phyloP scores from a whole-genome alignment of 2,113 vertebrate species.

The Genyomyrus donnyi region DNA sequence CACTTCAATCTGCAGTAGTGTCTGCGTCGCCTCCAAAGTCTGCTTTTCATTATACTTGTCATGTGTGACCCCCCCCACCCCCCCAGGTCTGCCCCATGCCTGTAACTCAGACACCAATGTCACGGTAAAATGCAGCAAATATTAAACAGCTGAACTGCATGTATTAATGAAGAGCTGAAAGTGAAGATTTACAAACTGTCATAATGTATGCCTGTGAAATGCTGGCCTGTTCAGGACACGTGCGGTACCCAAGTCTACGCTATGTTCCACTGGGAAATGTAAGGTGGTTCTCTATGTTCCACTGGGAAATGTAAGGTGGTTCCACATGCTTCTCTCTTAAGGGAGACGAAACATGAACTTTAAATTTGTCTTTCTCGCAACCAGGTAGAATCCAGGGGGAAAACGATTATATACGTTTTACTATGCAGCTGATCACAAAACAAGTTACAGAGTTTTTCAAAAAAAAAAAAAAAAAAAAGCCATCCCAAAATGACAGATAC shows the following conservation, averaged over 20 bases:
- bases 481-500: background rate
- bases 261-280: constrained; percentile 48
- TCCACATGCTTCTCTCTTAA: constrained; percentile 35
- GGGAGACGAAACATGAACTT: background rate
- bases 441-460: background rate
- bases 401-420: background rate
- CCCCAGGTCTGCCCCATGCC: background rate
- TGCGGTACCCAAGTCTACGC: constrained; percentile 36
- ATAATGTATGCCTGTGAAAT: constrained; percentile 72
- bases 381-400: background rate
- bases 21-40: constrained; percentile 6
- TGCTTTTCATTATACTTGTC: constrained; percentile 23
- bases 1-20: constrained; percentile 35
- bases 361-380: background rate
- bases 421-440: background rate
- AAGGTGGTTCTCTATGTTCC: background rate
- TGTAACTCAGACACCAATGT: constrained; percentile 32
- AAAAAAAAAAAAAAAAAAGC: background rate
- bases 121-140: constrained; percentile 46
- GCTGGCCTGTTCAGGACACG: constrained; percentile 54
- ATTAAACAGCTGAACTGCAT: constrained; percentile 56
- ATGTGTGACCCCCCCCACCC: constrained; percentile 14
- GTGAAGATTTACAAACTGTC: constrained; percentile 62
- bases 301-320: constrained; percentile 36
- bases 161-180: constrained; percentile 61